phyloP scores from a whole-genome alignment of 2,888 invertebrate genomes.

The Rambutsinella grinnellia region DNA sequence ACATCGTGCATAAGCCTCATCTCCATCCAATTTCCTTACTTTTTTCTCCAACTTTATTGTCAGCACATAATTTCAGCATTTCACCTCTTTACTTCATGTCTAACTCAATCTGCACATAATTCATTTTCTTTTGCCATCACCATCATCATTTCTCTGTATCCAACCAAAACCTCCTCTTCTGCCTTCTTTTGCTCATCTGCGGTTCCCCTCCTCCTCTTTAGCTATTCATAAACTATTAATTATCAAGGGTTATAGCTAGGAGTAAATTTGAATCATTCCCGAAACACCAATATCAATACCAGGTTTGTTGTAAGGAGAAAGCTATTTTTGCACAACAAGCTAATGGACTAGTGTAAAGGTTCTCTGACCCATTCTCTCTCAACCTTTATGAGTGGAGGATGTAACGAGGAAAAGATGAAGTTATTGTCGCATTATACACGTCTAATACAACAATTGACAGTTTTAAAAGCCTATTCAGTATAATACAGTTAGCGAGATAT shows the following conservation, averaged over 20 bases:
- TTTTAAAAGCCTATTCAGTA: not conserved
- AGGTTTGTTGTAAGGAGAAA: too few relatives aligned
- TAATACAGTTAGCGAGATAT: not conserved
- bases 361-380: not conserved
- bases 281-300: too few relatives aligned
- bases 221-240: too few relatives aligned
- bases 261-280: too few relatives aligned
- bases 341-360: too few relatives aligned
- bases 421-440: constrained; percentile 17
- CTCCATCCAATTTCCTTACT: not conserved
- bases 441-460: constrained; percentile 17
- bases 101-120: too few relatives aligned
- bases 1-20: not conserved
- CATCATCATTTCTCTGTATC: constrained; percentile 19
- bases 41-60: not conserved
- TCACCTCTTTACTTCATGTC: too few relatives aligned
- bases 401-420: constrained; percentile 30
- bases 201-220: not conserved
- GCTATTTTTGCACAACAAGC: too few relatives aligned
- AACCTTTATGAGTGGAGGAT: not conserved
- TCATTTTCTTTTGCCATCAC: too few relatives aligned
- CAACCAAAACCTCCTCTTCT: not conserved
- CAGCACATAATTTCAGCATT: not conserved
- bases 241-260: too few relatives aligned
- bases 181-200: not conserved